A percentile compares a stretch with the other conserved stretches of the same genome.
Conservation (phyloP, 2,797 vertebrate genomes). For the Chaenodraco wilsoni region DNA sequence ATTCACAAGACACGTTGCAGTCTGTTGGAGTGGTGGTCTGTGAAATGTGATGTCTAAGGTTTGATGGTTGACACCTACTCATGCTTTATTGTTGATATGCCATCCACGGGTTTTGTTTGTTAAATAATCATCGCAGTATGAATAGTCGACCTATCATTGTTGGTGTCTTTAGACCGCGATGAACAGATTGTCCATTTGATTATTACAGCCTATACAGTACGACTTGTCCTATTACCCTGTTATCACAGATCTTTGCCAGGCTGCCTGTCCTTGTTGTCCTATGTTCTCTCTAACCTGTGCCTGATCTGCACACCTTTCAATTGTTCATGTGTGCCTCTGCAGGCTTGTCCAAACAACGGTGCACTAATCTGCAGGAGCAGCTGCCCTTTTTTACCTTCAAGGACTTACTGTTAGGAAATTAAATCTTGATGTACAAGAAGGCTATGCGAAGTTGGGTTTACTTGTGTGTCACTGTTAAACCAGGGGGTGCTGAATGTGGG, state of each 20-base stretch:
- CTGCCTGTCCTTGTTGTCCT: not conserved
- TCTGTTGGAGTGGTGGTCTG: conserved; percentile 1
- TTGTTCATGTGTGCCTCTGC: conserved; percentile 26
- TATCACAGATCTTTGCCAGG: conserved; percentile 20
- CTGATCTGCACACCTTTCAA: conserved; percentile 24
- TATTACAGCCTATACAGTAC: conserved; percentile 32
- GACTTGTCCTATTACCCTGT: conserved; percentile 30
- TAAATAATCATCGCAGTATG: conserved; percentile 44
- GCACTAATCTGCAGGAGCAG: conserved; percentile 7
- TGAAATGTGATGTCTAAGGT: conserved; percentile 1
- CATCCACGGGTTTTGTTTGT: conserved; percentile 16
- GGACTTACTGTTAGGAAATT: conserved; percentile 35
- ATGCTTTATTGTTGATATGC: conserved; percentile 19
- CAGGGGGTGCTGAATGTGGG: conserved; percentile 45
- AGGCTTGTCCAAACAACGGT: conserved; percentile 21
- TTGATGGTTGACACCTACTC: conserved; percentile 40
- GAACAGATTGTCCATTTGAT: conserved; percentile 28
- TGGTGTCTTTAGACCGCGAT: conserved; percentile 20
- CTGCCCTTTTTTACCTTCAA: conserved; percentile 33
- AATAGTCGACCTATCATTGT: conserved; percentile 29
- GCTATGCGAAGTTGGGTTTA: conserved; percentile 34
- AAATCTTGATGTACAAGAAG: conserved; percentile 19
- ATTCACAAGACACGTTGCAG: not conserved
- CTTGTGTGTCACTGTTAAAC: conserved; percentile 44
- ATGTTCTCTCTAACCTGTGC: conserved; percentile 18